A percentile compares a stretch with the other conserved stretches of the same genome.
Conservation (phyloP, 2,797 vertebrate species). For the Enteromius afrohamiltoni region DNA sequence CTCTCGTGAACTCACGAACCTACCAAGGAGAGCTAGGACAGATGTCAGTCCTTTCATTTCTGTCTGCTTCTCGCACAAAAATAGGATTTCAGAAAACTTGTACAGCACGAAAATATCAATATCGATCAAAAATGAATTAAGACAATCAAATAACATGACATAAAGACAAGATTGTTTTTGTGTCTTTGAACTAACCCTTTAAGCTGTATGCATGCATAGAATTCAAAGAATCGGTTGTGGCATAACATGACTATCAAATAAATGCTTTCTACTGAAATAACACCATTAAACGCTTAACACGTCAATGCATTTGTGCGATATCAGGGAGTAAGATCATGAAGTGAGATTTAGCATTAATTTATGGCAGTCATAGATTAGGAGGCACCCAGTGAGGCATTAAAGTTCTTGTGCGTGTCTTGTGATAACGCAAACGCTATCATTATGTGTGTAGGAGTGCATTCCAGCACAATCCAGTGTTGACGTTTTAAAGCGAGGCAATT, state of each 20-base stretch:
- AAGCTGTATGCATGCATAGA: not conserved
- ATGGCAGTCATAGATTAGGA: conserved; percentile 27
- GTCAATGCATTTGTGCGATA: conserved; percentile 30
- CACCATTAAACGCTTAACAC: not conserved
- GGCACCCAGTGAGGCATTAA: conserved; percentile 35
- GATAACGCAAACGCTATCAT: conserved; percentile 32
- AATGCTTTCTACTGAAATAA: not conserved
- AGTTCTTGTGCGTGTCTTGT: conserved; percentile 34
- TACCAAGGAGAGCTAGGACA: not conserved
- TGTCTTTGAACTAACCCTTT: not conserved
- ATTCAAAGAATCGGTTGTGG: not conserved
- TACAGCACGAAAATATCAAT: not conserved
- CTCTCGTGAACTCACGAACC: not conserved
- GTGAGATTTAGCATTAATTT: conserved; percentile 39
- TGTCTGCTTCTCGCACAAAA: not conserved
- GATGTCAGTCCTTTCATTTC: not conserved
- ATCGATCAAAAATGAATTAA: not conserved
- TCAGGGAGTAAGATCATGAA: not conserved
- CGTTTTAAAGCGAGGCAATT: conserved; percentile 21
- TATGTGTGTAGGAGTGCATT: conserved; percentile 49
- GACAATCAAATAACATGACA: not conserved
- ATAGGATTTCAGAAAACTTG: not conserved
- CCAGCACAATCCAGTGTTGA: conserved; percentile 18
- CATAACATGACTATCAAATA: not conserved
- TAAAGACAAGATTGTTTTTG: not conserved